Evolutionary conservation across 2,113 vertebrate species (phyloP), one percentile per base, ranked within the genome.

Genomic region (Atlantisia rogersi): DNA sequence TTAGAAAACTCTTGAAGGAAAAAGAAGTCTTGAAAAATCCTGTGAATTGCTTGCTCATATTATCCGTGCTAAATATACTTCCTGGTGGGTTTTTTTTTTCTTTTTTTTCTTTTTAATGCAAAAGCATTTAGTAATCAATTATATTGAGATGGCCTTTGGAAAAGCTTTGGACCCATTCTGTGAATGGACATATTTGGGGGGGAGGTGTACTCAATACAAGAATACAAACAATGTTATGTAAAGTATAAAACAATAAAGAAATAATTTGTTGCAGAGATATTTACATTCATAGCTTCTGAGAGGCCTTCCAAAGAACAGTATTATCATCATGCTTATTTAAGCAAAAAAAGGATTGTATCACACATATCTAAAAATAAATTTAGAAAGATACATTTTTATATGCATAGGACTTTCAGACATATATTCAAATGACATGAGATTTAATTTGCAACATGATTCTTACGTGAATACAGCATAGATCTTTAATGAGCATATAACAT

Each of bases 121-220:
- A 11, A 84, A 91, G 6, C 3, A 52, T 3, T 7, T 44, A 53
- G 15, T 39, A 59, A 18, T 24, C 12, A 74, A 60, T 65, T 67
- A 44, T 16, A 35, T 10, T 29, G 32, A 84, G 31, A n/a, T 10
- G 10, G 1, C 39, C 3, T 19, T 6, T 59, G 18, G 8, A 82
- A 88, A 76, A 92, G 4, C 6, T 32, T 80, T 64, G 25, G 3
- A 3, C 15, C 50, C 8, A 40, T 78, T 52, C 26, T 2, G 3
- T 46, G 10, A 50, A 63, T 37, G 24, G n/a, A 87, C 6, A n/a
- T 63, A 78, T 62, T 40, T 75, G 24, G 29, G 29, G 2, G n/a
- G 14, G 2, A 82, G 15, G 12, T 0, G 3, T 65, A 62, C 0
- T 25, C 11, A n/a, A 8, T 21, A 22, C 10, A 55, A 79, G 74